Evolutionary conservation across 2,113 vertebrate genomes (phyloP).

Genomic region (Murina feae): DNA sequence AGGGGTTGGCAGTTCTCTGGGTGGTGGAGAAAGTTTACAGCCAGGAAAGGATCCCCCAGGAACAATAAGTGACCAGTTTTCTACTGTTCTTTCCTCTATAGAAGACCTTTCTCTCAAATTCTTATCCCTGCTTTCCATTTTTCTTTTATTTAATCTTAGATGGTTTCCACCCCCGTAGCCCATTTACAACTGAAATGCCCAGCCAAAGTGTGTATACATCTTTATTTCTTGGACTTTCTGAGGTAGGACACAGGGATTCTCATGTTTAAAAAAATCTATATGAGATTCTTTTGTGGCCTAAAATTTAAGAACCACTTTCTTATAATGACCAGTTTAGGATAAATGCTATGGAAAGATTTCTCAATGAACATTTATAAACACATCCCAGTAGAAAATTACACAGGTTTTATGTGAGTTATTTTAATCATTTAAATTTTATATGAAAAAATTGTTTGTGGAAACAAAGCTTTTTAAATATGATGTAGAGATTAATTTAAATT

Average conservation of each 20-base stretch:
- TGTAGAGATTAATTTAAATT: neutral
- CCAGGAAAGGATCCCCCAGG: neutral
- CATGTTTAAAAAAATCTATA: neutral
- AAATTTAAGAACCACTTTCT: neutral
- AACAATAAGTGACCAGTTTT: neutral
- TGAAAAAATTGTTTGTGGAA: neutral
- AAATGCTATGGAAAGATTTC: neutral
- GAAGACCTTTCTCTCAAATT: neutral
- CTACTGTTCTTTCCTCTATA: neutral
- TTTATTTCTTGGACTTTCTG: neutral
- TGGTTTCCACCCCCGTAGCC: neutral
- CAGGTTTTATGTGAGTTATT: neutral
- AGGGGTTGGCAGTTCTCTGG: neutral
- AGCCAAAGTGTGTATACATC: neutral
- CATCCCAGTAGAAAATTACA: neutral
- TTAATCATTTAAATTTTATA: neutral
- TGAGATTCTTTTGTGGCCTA: neutral
- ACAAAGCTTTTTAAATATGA: neutral
- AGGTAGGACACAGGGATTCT: neutral
- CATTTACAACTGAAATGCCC: neutral
- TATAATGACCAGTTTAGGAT: neutral
- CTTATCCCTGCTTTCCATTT: neutral
- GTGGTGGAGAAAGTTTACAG: neutral
- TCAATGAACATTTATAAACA: neutral
- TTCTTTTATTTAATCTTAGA: neutral